These are phyloP conservation scores for Alviniconcha strummeri DNA, from an alignment of 2,888 invertebrate species.

Conservation along the genomic window DNA sequence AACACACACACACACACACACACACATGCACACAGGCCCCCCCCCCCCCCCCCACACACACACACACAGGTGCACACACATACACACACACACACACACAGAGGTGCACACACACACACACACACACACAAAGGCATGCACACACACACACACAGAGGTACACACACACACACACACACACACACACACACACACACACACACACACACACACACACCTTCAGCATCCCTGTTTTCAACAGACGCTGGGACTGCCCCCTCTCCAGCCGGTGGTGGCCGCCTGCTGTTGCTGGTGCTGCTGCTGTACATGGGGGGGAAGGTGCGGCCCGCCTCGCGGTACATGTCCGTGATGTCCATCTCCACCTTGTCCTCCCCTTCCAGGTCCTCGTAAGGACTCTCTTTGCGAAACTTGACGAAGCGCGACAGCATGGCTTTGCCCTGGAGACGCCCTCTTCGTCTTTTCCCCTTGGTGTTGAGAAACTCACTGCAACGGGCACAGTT, in stretches of 20 bases:
- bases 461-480: neutral
- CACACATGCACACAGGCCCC: too few relatives aligned
- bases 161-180: neutral
- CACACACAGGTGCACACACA: too few relatives aligned
- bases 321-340: slow-evolving; percentile 45
- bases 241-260: slow-evolving; percentile 21
- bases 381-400: slow-evolving; percentile 59
- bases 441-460: neutral
- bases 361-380: slow-evolving; percentile 56
- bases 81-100: too few relatives aligned
- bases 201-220: slow-evolving; percentile 6
- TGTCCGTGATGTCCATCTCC: slow-evolving; percentile 64
- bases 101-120: too few relatives aligned
- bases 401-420: slow-evolving; percentile 55
- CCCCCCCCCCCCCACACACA: too few relatives aligned
- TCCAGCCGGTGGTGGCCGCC: neutral
- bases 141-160: too few relatives aligned
- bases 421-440: slow-evolving; percentile 49
- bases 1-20: too few relatives aligned
- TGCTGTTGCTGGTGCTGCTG: neutral
- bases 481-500: neutral
- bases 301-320: slow-evolving; percentile 38
- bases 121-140: too few relatives aligned
- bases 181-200: neutral
- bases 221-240: neutral